These are phyloP conservation scores for Alauda arvensis DNA, from an alignment of 2,797 vertebrate species.

Conservation along the genomic window DNA sequence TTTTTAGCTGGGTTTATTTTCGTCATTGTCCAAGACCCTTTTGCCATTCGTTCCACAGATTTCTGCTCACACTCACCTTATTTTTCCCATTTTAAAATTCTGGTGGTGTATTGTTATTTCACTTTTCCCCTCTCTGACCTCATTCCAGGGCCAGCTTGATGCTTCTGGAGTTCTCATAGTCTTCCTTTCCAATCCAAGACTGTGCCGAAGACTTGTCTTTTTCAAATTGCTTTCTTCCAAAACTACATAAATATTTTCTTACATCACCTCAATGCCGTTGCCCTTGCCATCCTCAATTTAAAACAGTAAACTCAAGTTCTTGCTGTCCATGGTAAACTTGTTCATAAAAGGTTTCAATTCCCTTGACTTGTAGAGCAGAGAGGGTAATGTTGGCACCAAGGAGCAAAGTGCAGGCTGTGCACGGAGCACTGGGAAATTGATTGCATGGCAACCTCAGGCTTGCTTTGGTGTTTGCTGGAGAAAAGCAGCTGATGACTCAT, in stretches of 20 bases:
- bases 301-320: background rate
- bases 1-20: background rate
- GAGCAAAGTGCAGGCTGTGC: background rate
- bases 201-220: background rate
- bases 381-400: background rate
- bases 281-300: background rate
- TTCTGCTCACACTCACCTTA: background rate
- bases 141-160: background rate
- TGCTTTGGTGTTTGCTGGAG: background rate
- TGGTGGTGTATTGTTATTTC: background rate
- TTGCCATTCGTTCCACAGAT: background rate
- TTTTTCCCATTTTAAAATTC: background rate
- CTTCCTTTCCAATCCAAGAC: background rate
- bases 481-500: background rate
- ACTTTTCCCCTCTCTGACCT: background rate
- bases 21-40: background rate
- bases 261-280: rapidly evolving
- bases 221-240: background rate
- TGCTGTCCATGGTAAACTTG: background rate
- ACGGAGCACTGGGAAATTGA: background rate
- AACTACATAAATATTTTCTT: background rate
- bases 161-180: background rate
- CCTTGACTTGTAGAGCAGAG: background rate
- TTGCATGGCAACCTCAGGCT: background rate
- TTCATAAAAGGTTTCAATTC: background rate